These are phyloP conservation scores for Trachelus stipa DNA, from an alignment of 2,888 invertebrate genomes.

Conservation along the genomic window DNA sequence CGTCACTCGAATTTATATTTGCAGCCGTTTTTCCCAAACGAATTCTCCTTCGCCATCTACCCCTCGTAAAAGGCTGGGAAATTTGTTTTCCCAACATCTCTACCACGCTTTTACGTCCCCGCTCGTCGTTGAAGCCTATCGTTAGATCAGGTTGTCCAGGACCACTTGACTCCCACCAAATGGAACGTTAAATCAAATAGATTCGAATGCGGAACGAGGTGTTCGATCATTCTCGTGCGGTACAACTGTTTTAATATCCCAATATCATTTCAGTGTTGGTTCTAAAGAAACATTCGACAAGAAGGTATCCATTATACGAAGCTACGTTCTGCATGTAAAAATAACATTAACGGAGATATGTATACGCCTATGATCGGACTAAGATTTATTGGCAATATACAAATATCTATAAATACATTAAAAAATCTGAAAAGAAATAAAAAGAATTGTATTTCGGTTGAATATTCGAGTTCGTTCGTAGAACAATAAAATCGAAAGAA, in stretches of 20 bases:
- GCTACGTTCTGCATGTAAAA: too few species aligned
- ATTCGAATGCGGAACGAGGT: neutral
- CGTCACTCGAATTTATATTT: slow-evolving; percentile 8
- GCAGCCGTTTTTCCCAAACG: neutral
- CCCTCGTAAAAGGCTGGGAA: slow-evolving; percentile 5
- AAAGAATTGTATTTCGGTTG: neutral
- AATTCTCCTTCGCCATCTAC: neutral
- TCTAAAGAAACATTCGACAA: neutral
- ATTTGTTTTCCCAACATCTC: slow-evolving; percentile 9
- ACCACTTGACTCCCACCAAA: neutral
- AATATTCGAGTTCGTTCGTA: neutral
- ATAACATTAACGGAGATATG: too few species aligned
- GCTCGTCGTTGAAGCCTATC: neutral
- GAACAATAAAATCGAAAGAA: neutral
- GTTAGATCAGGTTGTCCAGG: slow-evolving; percentile 2
- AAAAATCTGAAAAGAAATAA: neutral
- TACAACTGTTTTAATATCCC: neutral
- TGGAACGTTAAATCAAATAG: neutral
- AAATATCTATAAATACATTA: too few species aligned
- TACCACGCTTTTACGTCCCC: neutral
- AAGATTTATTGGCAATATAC: too few species aligned
- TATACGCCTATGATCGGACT: too few species aligned
- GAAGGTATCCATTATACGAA: too few species aligned
- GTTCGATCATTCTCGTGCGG: neutral
- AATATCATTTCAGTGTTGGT: neutral